Evolutionary conservation across 35 echinoderm and acorn worm genomes (phyloP).

Genomic region (Anneissia japonica): DNA sequence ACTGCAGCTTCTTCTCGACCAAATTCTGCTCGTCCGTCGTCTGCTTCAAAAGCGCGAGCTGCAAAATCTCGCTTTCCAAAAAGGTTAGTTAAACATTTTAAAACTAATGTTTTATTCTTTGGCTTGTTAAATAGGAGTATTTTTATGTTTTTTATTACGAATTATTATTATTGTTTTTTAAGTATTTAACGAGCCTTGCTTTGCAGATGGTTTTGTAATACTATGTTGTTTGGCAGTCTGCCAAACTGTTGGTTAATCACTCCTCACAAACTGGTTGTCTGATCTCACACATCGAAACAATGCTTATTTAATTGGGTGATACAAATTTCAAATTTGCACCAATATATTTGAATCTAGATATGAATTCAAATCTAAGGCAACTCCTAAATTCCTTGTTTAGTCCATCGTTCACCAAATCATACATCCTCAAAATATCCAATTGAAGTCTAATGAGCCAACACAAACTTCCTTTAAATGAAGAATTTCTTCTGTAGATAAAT

Average conservation of each 20-base stretch:
- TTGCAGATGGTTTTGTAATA: neutral
- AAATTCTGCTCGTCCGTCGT: neutral
- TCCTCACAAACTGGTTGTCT: neutral
- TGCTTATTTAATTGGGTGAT: too few relatives aligned
- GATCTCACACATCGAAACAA: too few relatives aligned
- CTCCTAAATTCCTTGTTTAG: neutral
- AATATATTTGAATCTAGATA: too few relatives aligned
- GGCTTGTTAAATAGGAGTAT: too few relatives aligned
- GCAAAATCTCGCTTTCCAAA: neutral
- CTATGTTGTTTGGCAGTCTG: neutral
- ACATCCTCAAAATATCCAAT: neutral
- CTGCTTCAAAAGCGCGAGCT: neutral
- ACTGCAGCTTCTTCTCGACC: neutral
- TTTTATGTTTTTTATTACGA: too few relatives aligned
- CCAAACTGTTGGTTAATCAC: neutral
- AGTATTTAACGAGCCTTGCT: too few relatives aligned
- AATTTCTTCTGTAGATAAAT: neutral
- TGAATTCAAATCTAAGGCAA: neutral
- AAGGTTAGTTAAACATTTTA: neutral
- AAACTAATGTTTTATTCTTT: too few relatives aligned
- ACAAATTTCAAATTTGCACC: too few relatives aligned
- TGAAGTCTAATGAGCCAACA: neutral
- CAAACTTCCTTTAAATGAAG: neutral
- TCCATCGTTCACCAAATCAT: neutral
- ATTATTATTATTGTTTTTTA: too few relatives aligned